Evolutionary conservation across 2,888 invertebrate species (phyloP).

Genomic region (Hetaerina titia): DNA sequence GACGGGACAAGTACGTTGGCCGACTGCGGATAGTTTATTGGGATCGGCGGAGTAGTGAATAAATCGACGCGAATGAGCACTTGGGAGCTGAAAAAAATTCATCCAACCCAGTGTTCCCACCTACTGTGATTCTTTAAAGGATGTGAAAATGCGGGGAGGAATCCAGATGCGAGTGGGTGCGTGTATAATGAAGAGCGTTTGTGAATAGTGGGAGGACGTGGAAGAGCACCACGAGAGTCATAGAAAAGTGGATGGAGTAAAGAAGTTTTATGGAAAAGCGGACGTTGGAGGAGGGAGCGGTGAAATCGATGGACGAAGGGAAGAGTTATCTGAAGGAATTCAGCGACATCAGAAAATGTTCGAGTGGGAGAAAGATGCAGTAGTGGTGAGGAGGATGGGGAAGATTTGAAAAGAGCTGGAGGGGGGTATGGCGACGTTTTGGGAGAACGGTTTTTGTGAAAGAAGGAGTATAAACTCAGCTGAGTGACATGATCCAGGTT

Average conservation of each 20-base stretch:
- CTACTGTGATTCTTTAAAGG: too few species aligned
- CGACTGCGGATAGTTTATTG: neutral
- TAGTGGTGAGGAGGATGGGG: neutral
- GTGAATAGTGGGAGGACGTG: neutral
- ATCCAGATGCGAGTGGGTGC: neutral
- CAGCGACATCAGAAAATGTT: neutral
- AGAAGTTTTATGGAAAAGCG: neutral
- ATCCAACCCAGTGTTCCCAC: too few species aligned
- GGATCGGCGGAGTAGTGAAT: neutral
- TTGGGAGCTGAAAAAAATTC: neutral
- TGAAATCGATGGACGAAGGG: neutral
- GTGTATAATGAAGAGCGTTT: neutral
- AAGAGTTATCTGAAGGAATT: conserved; percentile 1
- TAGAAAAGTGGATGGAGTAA: neutral
- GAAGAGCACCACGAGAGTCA: neutral
- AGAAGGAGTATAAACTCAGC: conserved; percentile 39
- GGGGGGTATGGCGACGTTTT: neutral
- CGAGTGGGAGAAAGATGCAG: neutral
- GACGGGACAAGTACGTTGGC: neutral
- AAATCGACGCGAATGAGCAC: neutral
- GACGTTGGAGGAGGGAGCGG: neutral
- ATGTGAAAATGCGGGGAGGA: neutral
- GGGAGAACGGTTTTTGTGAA: neutral
- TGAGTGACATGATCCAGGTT: conserved; percentile 61
- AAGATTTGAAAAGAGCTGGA: neutral